A percentile compares a stretch with the other conserved stretches of the same genome.
Conservation (phyloP, 2,888 invertebrate genomes). For the Nomada fabriciana region DNA sequence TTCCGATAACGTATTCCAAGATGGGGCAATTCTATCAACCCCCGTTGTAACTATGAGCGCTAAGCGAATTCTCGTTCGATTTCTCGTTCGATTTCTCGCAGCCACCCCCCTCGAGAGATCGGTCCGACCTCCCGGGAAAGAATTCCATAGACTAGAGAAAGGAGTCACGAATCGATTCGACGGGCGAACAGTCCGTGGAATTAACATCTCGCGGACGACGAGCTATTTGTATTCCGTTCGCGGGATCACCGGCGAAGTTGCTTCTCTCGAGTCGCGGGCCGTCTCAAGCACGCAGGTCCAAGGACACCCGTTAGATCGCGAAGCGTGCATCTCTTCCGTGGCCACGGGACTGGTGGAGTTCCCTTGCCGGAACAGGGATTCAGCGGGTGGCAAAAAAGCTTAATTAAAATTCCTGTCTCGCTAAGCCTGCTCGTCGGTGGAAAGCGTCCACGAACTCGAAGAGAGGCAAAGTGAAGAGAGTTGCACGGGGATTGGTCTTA, state of each 20-base stretch:
- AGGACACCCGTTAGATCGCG: constrained; percentile 65
- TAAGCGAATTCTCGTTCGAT: constrained; percentile 7
- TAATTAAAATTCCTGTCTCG: constrained; percentile 78
- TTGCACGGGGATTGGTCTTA: constrained; percentile 10
- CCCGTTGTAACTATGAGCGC: neutral
- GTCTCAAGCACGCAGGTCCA: neutral
- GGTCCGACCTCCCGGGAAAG: neutral
- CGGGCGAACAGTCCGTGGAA: constrained; percentile 44
- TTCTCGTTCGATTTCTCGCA: neutral
- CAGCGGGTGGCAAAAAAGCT: constrained; percentile 72
- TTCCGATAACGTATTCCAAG: neutral
- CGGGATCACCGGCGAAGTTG: constrained; percentile 13
- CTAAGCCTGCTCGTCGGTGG: constrained; percentile 68
- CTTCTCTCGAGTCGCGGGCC: constrained; percentile 1
- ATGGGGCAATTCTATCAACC: neutral
- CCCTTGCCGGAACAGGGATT: constrained; percentile 63
- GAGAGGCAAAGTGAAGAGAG: constrained; percentile 1
- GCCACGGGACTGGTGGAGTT: constrained; percentile 42
- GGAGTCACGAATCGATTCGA: constrained; percentile 19
- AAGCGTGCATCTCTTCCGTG: constrained; percentile 51
- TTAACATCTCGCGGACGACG: constrained; percentile 29
- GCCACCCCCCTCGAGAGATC: too few relatives aligned
- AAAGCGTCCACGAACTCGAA: constrained; percentile 53
- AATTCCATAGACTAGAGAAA: neutral
- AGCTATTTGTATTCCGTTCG: constrained; percentile 46